Evolutionary conservation across 2,888 invertebrate species (phyloP), one percentile per base, ranked within the genome.

Genomic region (Sthenelais limicola): DNA sequence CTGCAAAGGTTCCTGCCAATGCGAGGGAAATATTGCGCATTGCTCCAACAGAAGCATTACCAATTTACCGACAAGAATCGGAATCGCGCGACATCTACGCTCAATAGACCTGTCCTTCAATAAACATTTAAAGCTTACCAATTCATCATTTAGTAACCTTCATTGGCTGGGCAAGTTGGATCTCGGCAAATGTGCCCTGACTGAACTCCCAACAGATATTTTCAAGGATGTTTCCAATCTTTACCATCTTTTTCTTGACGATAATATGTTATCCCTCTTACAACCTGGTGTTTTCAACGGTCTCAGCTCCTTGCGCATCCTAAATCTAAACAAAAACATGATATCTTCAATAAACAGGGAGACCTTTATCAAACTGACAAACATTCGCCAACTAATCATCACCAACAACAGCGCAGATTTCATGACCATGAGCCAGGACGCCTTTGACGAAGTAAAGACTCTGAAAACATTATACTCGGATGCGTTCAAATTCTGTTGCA

Each of bases 401-500:
- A 71, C 48, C 15, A 49, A 48, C 15, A 74, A 73, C 21, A 35
- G 38, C 1, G n/a, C n/a, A n/a, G 28, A 58, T 26, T 24, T 38
- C 7, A 52, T 52, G 5, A 49, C 74, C 32, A 48, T 74, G 9
- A 68, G 35, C n/a, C 47, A 68, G 71, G 52, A 68, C 15, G 62
- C 72, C 24, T 71, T 76, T 68, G 12, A 43, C 3, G 47, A 32
- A 32, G 47, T 75, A 15, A 52, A 24, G 26, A 47, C 33, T 38
- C 35, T 78, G 32, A 51, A 24, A 1, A 54, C 30, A 21, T 38
- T 76, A 35, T 73, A 73, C 21, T 81, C 81, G 7, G 82, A 83
- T 74, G 78, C 80, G 47, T 80, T 80, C 54, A 79, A 80, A 7
- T 83, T 82, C 71, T 85, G 85, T 71, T 86, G 83, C 73, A 76